Percentiles rank a stretch among this genome's conserved stretches.
phyloP scores from a whole-genome alignment of 2,797 vertebrate genomes.

The Threskiornis aethiopicus region DNA sequence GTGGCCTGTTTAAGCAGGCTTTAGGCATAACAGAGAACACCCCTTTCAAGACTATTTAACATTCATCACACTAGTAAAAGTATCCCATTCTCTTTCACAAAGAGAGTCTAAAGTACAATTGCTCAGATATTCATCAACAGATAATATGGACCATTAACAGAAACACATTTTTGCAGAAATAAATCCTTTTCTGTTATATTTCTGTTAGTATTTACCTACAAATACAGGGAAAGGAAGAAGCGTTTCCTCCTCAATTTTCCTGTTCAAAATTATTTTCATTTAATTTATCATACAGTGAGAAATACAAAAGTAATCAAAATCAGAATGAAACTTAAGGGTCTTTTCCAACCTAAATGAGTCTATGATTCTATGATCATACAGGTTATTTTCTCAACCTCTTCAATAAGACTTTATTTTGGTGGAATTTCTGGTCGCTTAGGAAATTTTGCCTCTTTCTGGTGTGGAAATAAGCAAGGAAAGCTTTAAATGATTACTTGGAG shows the following conservation, averaged over 20 bases:
- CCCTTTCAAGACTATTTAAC: background rate
- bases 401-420: background rate
- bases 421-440: background rate
- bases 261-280: background rate
- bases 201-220: background rate
- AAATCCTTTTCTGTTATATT: background rate
- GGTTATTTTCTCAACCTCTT: background rate
- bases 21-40: background rate
- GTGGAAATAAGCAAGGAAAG: background rate
- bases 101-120: background rate
- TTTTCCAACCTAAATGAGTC: no score
- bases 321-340: background rate
- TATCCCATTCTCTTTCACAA: background rate
- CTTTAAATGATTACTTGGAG: background rate
- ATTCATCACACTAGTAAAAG: background rate
- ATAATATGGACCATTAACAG: background rate
- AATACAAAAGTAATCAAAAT: background rate
- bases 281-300: background rate
- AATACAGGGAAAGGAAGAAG: background rate
- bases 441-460: background rate
- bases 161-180: background rate
- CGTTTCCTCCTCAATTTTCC: background rate
- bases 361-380: fast-evolving
- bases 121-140: background rate
- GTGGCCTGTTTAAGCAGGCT: background rate